These are phyloP conservation scores for Etheostoma perlongum DNA, from an alignment of 2,797 vertebrate species.

Conservation along the genomic window DNA sequence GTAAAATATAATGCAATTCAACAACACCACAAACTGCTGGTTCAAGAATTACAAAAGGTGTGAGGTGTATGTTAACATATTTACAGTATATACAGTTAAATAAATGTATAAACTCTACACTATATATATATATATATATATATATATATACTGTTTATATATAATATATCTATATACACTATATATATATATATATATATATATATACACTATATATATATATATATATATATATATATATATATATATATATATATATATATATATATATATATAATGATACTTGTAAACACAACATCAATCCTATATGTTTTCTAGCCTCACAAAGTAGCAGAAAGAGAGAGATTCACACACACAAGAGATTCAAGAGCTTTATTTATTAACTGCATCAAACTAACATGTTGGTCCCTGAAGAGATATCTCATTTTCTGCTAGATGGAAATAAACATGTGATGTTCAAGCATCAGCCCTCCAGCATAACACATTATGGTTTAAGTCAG, in stretches of 20 bases:
- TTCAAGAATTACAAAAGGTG: not conserved
- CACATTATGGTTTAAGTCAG: constrained; percentile 18
- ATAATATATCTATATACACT: too few relatives aligned
- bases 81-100: not conserved
- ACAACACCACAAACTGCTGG: not conserved
- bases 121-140: too few relatives aligned
- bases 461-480: constrained; percentile 4
- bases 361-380: constrained; percentile 20
- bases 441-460: constrained; percentile 18
- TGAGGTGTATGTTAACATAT: not conserved
- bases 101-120: not conserved
- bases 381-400: constrained; percentile 1
- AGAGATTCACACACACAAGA: not conserved
- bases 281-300: not conserved
- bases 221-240: too few relatives aligned
- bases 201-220: too few relatives aligned
- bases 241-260: too few relatives aligned
- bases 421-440: not conserved
- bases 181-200: too few relatives aligned
- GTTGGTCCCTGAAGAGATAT: constrained; percentile 8
- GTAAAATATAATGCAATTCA: not conserved
- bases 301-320: not conserved
- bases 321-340: not conserved
- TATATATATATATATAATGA: too few relatives aligned
- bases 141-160: too few relatives aligned